Conservation (phyloP, 2,888 invertebrate species). For the Cyclophora punctaria region DNA sequence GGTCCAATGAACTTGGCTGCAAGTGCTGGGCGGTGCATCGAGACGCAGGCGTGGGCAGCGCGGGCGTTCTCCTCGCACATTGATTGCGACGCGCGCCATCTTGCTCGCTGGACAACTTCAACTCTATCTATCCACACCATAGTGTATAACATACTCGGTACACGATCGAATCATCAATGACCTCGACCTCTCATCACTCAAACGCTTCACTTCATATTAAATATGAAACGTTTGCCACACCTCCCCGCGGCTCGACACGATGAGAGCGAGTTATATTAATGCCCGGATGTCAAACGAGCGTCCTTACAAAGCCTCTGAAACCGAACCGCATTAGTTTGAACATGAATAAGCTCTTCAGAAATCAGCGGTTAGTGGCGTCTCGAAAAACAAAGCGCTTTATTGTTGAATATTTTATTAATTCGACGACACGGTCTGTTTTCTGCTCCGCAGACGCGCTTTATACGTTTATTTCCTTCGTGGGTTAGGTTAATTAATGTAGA, state of each 20-base stretch:
- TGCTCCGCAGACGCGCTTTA: constrained; percentile 50
- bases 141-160: no score
- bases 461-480: constrained; percentile 35
- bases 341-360: constrained; percentile 67
- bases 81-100: constrained; percentile 71
- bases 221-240: not conserved
- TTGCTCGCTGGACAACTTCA: constrained; percentile 51
- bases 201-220: not conserved
- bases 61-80: constrained; percentile 61
- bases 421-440: constrained; percentile 29
- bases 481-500: constrained; percentile 68
- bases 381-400: constrained; percentile 44
- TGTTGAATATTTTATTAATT: constrained; percentile 35
- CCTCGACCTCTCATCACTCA: not conserved
- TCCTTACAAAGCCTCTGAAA: constrained; percentile 47
- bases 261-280: constrained; percentile 22
- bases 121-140: constrained; percentile 25
- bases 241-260: constrained; percentile 1
- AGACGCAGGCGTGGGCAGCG: constrained; percentile 65
- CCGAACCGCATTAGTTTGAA: constrained; percentile 58
- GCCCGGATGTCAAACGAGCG: constrained; percentile 35
- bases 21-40: constrained; percentile 63
- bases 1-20: constrained; percentile 45
- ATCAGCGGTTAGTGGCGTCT: constrained; percentile 46
- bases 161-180: no score